Base-by-base conservation (phyloP, 2,113 vertebrate genomes). In the Xenotilapia flavipinnis region DNA sequence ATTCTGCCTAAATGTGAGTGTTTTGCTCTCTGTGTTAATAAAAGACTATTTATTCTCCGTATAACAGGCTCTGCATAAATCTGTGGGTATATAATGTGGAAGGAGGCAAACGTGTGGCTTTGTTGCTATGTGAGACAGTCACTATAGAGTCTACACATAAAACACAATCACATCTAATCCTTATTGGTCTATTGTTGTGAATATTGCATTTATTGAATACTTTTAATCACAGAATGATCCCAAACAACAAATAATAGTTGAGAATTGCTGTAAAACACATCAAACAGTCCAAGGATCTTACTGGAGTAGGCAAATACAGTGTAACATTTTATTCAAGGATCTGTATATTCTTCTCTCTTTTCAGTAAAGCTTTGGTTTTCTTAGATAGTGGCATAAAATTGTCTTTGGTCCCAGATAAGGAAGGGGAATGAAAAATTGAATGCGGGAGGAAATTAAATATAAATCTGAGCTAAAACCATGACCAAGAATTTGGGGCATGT, bases 11-110 rank as follows among this genome's bases (percentile, higher is more conserved):
- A 70, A 40, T 90, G 84, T 92, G 55, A 80, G 6, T 88, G 88
- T 60, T 82, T 86, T 56, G 53, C 85, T 87, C 21, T 85, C 55
- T 87, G 3, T 87, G 88, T 89, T 82, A 91, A 94, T 92, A 94
- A 94, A 93, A 88, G 54, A 80, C 12, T 91, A 91, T 90, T 93
- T 89, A 91, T 94, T 93, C 89, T 93, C 85, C 56, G 26, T 90
- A 90, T 31, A 83, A 58, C 36, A 79, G 90, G 9, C 54, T 87
- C 58, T 79, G 49, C 23, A 21, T 62, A 62, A 31, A 55, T 92
- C 26, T 88, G 36, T 84, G 49, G 58, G 7, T 5, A 36, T 7
- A 45, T 26, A 40, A 28, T 40, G 19, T 49, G 38, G 0, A 42
- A 17, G 13, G 51, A 88, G 7, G 21, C 8, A 12, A 55, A 5